Evolutionary conservation across 2,888 invertebrate genomes (phyloP).

Genomic region (Plemyria rubiginata): DNA sequence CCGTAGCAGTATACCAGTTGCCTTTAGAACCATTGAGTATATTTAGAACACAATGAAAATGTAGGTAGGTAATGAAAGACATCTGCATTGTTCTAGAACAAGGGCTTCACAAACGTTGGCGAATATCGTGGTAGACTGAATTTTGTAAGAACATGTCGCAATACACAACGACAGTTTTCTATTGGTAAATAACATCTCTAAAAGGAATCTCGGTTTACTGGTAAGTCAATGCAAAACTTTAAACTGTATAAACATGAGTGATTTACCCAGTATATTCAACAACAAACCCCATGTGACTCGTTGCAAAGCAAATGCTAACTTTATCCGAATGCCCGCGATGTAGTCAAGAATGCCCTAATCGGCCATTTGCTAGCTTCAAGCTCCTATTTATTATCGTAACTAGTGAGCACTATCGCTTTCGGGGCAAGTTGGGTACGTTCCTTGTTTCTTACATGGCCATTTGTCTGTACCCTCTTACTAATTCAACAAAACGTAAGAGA

Average conservation of each 20-base stretch:
- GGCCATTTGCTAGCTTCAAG: conserved; percentile 75
- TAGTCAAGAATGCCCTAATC: conserved; percentile 78
- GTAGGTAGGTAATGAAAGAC: too few relatives aligned
- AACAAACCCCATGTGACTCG: conserved; percentile 69
- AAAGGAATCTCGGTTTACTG: neutral
- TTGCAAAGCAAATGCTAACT: conserved; percentile 74
- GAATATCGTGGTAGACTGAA: too few relatives aligned
- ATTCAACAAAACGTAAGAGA: conserved; percentile 73
- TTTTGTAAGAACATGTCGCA: too few relatives aligned
- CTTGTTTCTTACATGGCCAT: conserved; percentile 68
- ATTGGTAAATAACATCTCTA: too few relatives aligned
- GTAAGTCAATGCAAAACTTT: neutral
- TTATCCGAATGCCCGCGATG: conserved; percentile 76
- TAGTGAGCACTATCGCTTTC: conserved; percentile 78
- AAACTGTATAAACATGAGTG: conserved; percentile 49
- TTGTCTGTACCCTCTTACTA: conserved; percentile 76
- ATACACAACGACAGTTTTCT: too few relatives aligned
- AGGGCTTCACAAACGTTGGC: too few relatives aligned
- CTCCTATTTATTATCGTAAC: conserved; percentile 78
- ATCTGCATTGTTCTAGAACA: too few relatives aligned
- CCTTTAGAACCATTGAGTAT: too few relatives aligned
- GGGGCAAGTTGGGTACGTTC: conserved; percentile 65
- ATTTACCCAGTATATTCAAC: conserved; percentile 66
- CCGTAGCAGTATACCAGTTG: too few relatives aligned
- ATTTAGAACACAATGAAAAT: too few relatives aligned